These are phyloP conservation scores for Anthophora plumipes DNA, from an alignment of 2,888 invertebrate species.

Conservation along the genomic window DNA sequence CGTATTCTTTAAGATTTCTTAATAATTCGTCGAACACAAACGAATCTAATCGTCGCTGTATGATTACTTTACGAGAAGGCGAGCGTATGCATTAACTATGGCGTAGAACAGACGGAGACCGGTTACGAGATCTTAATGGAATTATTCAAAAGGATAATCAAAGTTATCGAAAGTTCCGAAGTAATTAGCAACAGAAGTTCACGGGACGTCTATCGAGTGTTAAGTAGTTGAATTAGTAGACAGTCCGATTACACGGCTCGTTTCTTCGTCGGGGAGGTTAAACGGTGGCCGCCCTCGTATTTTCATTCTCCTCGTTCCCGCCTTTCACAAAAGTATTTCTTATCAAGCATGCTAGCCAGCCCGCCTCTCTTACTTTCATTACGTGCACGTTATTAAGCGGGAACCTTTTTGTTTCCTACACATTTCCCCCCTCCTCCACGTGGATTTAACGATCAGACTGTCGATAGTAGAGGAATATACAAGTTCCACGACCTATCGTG, in stretches of 20 bases:
- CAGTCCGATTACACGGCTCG: slow-evolving; percentile 56
- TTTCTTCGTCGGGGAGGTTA: slow-evolving; percentile 38
- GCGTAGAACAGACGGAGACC: not conserved
- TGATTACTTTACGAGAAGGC: not conserved
- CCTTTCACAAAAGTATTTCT: slow-evolving; percentile 37
- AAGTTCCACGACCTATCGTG: slow-evolving; percentile 1
- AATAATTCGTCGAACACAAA: not conserved
- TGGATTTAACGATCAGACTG: not conserved
- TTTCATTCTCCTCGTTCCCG: slow-evolving; percentile 6
- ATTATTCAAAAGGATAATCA: slow-evolving; percentile 43
- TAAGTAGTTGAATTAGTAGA: slow-evolving; percentile 55
- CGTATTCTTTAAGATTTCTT: not conserved
- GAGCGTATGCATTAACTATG: not conserved
- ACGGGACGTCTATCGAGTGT: slow-evolving; percentile 41
- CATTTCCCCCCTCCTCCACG: not conserved
- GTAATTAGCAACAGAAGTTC: slow-evolving; percentile 58
- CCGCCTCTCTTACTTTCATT: slow-evolving; percentile 30
- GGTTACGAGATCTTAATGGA: slow-evolving; percentile 29
- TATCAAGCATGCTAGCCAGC: slow-evolving; percentile 17
- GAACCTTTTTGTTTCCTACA: not conserved
- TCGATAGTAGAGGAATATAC: not conserved
- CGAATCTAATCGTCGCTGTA: not conserved
- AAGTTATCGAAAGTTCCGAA: slow-evolving; percentile 38
- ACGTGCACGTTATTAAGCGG: slow-evolving; percentile 25
- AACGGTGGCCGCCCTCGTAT: slow-evolving; percentile 10